Percentiles rank a stretch among this genome's conserved stretches.
phyloP scores from a whole-genome alignment of 2,797 vertebrate genomes.

The Centroberyx gerrardi region DNA sequence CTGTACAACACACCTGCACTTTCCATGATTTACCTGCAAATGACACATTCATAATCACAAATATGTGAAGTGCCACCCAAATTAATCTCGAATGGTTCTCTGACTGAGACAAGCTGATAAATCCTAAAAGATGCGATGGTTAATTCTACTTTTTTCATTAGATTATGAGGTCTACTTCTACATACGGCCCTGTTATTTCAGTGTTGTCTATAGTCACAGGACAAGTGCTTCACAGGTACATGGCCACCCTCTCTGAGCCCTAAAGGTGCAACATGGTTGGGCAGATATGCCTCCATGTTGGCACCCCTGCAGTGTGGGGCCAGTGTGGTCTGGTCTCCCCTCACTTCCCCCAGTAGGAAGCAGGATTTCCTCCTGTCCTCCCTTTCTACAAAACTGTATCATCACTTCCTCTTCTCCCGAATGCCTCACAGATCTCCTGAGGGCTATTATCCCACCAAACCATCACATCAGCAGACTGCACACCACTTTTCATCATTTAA shows the following conservation, averaged over 20 bases:
- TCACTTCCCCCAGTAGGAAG: slow-evolving; percentile 75
- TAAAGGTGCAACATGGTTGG: neutral
- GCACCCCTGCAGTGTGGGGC: slow-evolving; percentile 26
- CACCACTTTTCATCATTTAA: slow-evolving; percentile 21
- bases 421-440: slow-evolving; percentile 33
- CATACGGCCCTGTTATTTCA: neutral
- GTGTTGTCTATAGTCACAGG: neutral
- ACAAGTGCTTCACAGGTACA: slow-evolving; percentile 10
- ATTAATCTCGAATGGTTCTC: too few species aligned
- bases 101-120: too few species aligned
- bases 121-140: too few species aligned
- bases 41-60: too few species aligned
- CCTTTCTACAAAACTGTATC: slow-evolving; percentile 58
- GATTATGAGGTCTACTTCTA: neutral
- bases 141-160: too few species aligned
- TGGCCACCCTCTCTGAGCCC: neutral
- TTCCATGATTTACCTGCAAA: too few species aligned
- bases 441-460: slow-evolving; percentile 27
- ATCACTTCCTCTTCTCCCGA: slow-evolving; percentile 38
- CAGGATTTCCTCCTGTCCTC: slow-evolving; percentile 83
- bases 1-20: too few species aligned
- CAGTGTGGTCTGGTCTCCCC: slow-evolving; percentile 33
- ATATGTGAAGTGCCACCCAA: too few species aligned
- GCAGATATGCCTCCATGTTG: neutral
- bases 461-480: slow-evolving; percentile 43